phyloP scores from a whole-genome alignment of 1,140 invertebrate genomes.

The Camponotus vicinus region DNA sequence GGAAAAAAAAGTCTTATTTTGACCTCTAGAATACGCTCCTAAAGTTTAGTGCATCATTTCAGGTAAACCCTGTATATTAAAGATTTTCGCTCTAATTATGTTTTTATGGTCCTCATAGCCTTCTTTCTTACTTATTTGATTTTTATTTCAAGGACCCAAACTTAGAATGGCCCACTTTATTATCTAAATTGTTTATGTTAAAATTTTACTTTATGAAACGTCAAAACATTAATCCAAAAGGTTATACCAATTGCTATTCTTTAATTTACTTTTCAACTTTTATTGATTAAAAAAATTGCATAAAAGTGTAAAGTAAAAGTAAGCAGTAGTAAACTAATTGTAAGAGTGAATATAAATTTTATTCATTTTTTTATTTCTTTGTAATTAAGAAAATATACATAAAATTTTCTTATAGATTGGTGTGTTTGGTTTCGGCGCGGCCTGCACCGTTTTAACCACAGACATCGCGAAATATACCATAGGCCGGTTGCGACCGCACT shows the following conservation, averaged over 20 bases:
- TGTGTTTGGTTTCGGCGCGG: slow-evolving; percentile 95
- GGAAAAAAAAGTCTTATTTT: too few relatives aligned
- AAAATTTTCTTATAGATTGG: slow-evolving; percentile 86
- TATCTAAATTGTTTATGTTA: too few relatives aligned
- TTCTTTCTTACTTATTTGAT: too few relatives aligned
- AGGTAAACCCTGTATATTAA: too few relatives aligned
- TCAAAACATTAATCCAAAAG: not conserved
- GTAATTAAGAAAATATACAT: not conserved
- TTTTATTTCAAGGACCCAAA: too few relatives aligned
- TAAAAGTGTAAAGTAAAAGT: too few relatives aligned
- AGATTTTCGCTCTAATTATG: too few relatives aligned
- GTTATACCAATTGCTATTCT: not conserved
- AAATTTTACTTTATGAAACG: not conserved
- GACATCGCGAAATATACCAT: slow-evolving; percentile 97
- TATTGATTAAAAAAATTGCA: not conserved
- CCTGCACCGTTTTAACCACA: slow-evolving; percentile 93
- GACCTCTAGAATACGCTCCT: too few relatives aligned
- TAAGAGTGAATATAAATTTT: not conserved
- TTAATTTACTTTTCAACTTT: not conserved
- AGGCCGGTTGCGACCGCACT: slow-evolving; percentile 96
- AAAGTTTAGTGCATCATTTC: too few relatives aligned
- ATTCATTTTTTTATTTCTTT: not conserved
- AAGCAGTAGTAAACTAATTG: too few relatives aligned
- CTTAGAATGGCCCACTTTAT: too few relatives aligned
- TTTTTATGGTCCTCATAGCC: too few relatives aligned